phyloP scores from a whole-genome alignment of 2,797 vertebrate species.

The Falco novaeseelandiae region DNA sequence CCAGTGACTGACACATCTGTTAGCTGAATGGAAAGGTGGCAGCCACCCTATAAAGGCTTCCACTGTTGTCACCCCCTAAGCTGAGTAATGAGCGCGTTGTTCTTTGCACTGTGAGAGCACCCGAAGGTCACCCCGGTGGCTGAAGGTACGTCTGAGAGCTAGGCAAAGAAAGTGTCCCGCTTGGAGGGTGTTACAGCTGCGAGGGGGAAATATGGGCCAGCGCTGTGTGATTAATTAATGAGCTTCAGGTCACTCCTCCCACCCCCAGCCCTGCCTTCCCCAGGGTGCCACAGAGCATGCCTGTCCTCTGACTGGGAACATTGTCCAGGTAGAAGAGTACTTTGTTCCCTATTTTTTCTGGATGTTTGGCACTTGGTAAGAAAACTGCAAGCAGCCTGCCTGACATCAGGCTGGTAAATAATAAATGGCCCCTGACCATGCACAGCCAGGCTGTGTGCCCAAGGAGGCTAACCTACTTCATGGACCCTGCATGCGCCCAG shows the following conservation, averaged over 20 bases:
- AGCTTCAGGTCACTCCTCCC: background rate
- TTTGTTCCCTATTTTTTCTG: background rate
- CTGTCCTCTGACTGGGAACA: background rate
- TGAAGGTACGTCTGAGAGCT: background rate
- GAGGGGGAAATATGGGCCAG: background rate
- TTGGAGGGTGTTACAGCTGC: background rate
- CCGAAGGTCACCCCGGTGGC: background rate
- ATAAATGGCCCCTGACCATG: background rate
- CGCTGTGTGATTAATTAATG: fast-evolving
- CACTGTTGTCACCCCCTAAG: background rate
- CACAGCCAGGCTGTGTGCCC: fast-evolving
- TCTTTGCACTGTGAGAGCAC: background rate
- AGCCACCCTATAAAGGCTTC: background rate
- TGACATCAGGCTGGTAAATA: background rate
- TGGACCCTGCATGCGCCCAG: background rate
- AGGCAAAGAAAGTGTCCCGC: background rate
- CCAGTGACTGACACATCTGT: background rate
- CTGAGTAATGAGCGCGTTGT: background rate
- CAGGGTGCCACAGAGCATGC: background rate
- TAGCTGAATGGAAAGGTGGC: background rate
- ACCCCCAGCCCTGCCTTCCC: background rate
- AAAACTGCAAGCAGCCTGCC: background rate
- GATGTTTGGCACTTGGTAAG: background rate
- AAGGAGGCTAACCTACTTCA: background rate
- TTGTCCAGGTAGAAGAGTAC: background rate